Conservation (phyloP, 1,140 invertebrate species). For the Pogonomyrmex californicus region DNA sequence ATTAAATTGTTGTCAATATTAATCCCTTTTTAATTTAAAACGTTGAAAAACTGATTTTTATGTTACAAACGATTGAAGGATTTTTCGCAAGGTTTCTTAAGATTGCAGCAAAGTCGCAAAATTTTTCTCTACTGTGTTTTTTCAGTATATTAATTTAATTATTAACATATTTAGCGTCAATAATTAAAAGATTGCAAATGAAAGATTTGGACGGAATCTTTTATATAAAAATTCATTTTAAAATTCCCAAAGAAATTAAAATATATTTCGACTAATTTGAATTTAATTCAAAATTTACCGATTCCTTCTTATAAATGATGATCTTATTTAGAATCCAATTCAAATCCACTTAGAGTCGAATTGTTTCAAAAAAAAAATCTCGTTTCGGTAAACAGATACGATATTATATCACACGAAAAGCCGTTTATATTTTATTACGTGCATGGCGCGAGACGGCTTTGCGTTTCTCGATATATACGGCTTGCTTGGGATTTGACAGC, state of each 20-base stretch:
- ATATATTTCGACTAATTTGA: not conserved
- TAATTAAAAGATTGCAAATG: slow-evolving; percentile 2
- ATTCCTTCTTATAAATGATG: not conserved
- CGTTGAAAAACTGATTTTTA: not conserved
- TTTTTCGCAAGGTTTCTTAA: slow-evolving; percentile 6
- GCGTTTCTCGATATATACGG: slow-evolving; percentile 33
- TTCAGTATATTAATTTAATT: slow-evolving; percentile 8
- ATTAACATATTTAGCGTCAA: not conserved
- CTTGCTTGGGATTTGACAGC: slow-evolving; percentile 50
- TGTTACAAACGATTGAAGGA: not conserved
- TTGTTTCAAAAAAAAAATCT: slow-evolving; percentile 14
- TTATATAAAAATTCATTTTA: not conserved
- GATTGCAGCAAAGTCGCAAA: not conserved
- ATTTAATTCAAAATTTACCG: not conserved
- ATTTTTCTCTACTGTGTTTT: not conserved
- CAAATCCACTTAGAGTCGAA: not conserved
- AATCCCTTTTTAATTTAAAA: not conserved
- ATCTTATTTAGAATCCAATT: slow-evolving; percentile 17
- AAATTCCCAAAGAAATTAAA: not conserved
- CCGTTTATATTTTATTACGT: slow-evolving; percentile 32
- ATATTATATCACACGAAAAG: not conserved
- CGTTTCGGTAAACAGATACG: not conserved
- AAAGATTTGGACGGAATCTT: slow-evolving; percentile 5
- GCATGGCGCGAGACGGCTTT: slow-evolving; percentile 3
- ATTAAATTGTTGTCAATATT: not conserved